Percentiles rank a stretch among this genome's conserved stretches.
Conservation (phyloP, 2,888 invertebrate genomes). For the Ariolimax columbianus region DNA sequence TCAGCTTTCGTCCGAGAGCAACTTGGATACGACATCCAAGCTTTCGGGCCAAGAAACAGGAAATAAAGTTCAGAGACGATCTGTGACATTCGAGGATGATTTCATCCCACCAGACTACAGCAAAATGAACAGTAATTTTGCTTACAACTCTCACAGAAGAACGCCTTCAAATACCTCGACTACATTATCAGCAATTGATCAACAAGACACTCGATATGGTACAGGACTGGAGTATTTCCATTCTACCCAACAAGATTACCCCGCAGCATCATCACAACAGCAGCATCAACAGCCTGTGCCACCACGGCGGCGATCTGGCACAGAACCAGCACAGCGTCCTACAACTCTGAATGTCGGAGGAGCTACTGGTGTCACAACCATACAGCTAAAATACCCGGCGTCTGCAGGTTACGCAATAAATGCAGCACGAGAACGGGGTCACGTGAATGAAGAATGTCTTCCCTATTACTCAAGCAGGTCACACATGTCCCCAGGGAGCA, state of each 20-base stretch:
- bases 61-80: conserved; percentile 71
- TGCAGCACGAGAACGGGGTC: conserved; percentile 52
- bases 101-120: conserved; percentile 61
- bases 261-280: conserved; percentile 13
- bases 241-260: conserved; percentile 58
- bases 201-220: conserved; percentile 39
- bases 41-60: conserved; percentile 32
- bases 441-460: conserved; percentile 80
- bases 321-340: conserved; percentile 81
- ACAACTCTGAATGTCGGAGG: conserved; percentile 83
- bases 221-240: conserved; percentile 48
- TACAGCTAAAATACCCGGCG: conserved; percentile 55
- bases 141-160: conserved; percentile 83
- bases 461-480: conserved; percentile 89
- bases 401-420: conserved; percentile 47
- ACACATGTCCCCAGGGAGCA: conserved; percentile 82
- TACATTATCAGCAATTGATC: conserved; percentile 62
- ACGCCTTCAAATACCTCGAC: conserved; percentile 88
- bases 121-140: conserved; percentile 55
- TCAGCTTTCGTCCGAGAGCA: conserved; percentile 72
- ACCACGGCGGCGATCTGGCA: conserved; percentile 71
- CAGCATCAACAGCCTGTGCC: conserved; percentile 57
- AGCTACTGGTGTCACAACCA: conserved; percentile 80
- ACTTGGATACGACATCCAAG: conserved; percentile 70
- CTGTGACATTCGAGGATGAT: conserved; percentile 77